A percentile compares a stretch with the other conserved stretches of the same genome.
These are phyloP conservation scores for Pseudomyrmex dendroicus DNA, from an alignment of 1,140 invertebrate species.

Conservation along the genomic window DNA sequence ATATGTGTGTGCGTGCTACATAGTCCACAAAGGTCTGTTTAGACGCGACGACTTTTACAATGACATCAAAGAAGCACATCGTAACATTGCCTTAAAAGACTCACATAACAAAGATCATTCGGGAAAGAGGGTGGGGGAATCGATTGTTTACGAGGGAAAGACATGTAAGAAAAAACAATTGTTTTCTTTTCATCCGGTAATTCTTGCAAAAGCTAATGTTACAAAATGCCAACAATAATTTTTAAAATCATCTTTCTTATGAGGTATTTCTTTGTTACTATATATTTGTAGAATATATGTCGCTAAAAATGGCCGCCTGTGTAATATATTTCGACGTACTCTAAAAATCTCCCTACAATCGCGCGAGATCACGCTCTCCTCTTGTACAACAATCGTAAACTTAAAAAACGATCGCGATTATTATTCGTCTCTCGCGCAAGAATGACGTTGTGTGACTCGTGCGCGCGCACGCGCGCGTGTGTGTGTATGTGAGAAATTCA, in stretches of 20 bases:
- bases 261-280: slow-evolving; percentile 10
- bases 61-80: slow-evolving; percentile 15
- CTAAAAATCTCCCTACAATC: not conserved
- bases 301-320: slow-evolving; percentile 4
- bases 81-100: not conserved
- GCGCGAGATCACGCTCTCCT: not conserved
- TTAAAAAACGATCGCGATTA: not conserved
- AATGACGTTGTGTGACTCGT: not conserved
- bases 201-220: slow-evolving; percentile 39
- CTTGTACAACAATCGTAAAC: slow-evolving; percentile 10
- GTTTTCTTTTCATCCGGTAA: not conserved
- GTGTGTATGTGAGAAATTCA: not conserved
- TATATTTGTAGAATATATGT: slow-evolving; percentile 31
- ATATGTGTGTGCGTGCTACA: not conserved
- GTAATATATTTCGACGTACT: not conserved
- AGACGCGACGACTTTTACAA: not conserved
- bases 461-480: too few relatives aligned
- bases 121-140: not conserved
- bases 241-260: slow-evolving; percentile 9
- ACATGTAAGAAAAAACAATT: slow-evolving; percentile 13
- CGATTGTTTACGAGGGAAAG: too few relatives aligned
- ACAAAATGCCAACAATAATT: slow-evolving; percentile 46
- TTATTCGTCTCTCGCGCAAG: not conserved
- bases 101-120: not conserved
- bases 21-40: not conserved